Percentiles rank a stretch among this genome's conserved stretches.
Conservation (phyloP, 2,797 vertebrate species). For the Sciurus carolinensis region DNA sequence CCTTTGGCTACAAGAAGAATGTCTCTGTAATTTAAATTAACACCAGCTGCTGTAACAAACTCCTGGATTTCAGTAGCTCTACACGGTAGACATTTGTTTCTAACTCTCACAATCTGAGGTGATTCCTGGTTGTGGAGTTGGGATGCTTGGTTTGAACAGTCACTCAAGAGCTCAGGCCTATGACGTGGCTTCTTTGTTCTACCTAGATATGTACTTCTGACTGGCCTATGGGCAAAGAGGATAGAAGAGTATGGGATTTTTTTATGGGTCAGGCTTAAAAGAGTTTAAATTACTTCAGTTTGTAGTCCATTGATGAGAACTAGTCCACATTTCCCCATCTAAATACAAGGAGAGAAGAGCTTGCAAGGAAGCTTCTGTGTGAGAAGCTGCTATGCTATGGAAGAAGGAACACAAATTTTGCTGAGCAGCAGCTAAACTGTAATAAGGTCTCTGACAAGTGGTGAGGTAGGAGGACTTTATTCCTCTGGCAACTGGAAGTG, state of each 20-base stretch:
- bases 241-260: not conserved
- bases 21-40: conserved; percentile 38
- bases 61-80: not conserved
- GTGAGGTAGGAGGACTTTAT: not conserved
- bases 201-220: not conserved
- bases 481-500: not conserved
- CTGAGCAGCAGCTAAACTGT: not conserved
- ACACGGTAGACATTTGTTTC: not conserved
- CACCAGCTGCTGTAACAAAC: not conserved
- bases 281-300: not conserved
- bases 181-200: not conserved
- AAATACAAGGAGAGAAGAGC: not conserved
- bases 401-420: not conserved
- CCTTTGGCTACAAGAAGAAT: not conserved
- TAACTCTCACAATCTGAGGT: not conserved
- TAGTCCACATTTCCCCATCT: not conserved
- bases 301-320: not conserved
- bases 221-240: not conserved
- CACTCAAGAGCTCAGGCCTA: not conserved
- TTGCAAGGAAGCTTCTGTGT: not conserved
- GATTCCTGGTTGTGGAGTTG: not conserved
- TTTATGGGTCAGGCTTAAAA: not conserved
- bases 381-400: not conserved
- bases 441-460: not conserved
- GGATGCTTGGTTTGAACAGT: not conserved